Percentiles rank a stretch among this genome's conserved stretches.
These are phyloP conservation scores for Araneus ventricosus DNA, from an alignment of 1,140 invertebrate genomes.

Conservation along the genomic window DNA sequence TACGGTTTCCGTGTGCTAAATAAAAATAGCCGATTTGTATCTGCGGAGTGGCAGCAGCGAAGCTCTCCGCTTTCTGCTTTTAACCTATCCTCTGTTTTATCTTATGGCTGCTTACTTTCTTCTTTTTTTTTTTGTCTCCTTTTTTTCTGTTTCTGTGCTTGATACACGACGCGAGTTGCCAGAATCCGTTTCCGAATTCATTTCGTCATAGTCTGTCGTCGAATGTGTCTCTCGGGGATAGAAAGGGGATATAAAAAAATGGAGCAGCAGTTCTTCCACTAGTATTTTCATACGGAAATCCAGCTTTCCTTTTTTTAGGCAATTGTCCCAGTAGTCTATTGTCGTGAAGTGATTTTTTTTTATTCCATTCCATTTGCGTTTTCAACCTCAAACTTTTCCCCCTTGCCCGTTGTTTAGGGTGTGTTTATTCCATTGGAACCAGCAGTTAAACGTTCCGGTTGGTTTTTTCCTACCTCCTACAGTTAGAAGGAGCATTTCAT, in stretches of 20 bases:
- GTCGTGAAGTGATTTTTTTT: not conserved
- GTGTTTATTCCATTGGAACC: conserved; percentile 9
- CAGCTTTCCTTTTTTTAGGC: not conserved
- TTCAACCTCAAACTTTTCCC: not conserved
- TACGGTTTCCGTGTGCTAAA: conserved; percentile 45
- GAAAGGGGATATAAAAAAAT: not conserved
- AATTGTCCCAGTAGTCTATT: conserved; percentile 32
- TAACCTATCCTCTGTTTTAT: conserved; percentile 30
- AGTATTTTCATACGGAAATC: conserved; percentile 14
- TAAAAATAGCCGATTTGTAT: conserved; percentile 75
- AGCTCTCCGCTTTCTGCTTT: conserved; percentile 50
- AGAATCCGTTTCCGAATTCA: conserved; percentile 74
- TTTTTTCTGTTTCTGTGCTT: not conserved
- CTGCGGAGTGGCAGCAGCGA: not conserved
- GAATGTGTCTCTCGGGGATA: conserved; percentile 49
- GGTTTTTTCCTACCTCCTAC: not conserved
- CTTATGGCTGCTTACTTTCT: not conserved
- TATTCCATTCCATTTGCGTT: conserved; percentile 8
- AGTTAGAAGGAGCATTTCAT: not conserved
- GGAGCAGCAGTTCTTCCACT: not conserved
- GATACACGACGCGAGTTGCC: conserved; percentile 69
- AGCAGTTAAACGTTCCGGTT: not conserved
- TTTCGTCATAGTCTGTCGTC: conserved; percentile 74
- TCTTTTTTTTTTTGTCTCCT: not conserved
- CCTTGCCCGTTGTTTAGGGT: not conserved